phyloP scores from a whole-genome alignment of 1,140 invertebrate species.

The Drosophila pallidifrons region DNA sequence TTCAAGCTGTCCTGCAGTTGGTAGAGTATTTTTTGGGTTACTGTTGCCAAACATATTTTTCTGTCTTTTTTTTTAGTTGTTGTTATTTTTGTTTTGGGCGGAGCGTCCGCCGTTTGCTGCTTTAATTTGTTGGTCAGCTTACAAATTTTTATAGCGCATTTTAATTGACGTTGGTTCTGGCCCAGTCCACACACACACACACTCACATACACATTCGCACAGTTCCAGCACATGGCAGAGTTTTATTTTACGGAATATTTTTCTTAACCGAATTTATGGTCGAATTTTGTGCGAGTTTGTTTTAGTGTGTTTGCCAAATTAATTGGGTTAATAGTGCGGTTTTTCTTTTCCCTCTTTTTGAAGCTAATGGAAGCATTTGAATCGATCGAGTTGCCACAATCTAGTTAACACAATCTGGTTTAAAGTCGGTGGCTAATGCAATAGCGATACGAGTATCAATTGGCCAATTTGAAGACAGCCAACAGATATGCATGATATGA shows the following conservation, averaged over 20 bases:
- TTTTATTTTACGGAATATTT: slow-evolving; percentile 45
- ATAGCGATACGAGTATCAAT: slow-evolving; percentile 33
- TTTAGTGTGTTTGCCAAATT: slow-evolving; percentile 16
- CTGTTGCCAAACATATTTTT: neutral
- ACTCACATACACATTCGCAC: too few relatives aligned
- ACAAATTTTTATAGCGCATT: slow-evolving; percentile 47
- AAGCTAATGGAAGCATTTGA: slow-evolving; percentile 22
- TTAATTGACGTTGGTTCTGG: slow-evolving; percentile 51
- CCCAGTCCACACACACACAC: slow-evolving; percentile 5
- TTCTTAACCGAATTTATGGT: slow-evolving; percentile 48
- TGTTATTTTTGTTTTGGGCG: slow-evolving; percentile 23
- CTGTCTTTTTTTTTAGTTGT: neutral
- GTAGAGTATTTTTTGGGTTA: slow-evolving; percentile 12
- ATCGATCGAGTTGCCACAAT: slow-evolving; percentile 21
- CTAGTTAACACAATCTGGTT: slow-evolving; percentile 11
- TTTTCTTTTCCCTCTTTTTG: neutral
- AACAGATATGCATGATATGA: slow-evolving; percentile 32
- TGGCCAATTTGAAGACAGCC: slow-evolving; percentile 50
- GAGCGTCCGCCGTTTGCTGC: slow-evolving; percentile 29
- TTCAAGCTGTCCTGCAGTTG: neutral
- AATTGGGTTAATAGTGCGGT: slow-evolving; percentile 47
- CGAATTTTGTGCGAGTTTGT: slow-evolving; percentile 16
- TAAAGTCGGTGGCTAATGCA: slow-evolving; percentile 20
- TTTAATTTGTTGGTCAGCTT: slow-evolving; percentile 55
- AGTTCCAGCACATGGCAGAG: slow-evolving; percentile 23